These are phyloP conservation scores for Copsychus sechellarum DNA, from an alignment of 2,113 vertebrate species.

Conservation along the genomic window DNA sequence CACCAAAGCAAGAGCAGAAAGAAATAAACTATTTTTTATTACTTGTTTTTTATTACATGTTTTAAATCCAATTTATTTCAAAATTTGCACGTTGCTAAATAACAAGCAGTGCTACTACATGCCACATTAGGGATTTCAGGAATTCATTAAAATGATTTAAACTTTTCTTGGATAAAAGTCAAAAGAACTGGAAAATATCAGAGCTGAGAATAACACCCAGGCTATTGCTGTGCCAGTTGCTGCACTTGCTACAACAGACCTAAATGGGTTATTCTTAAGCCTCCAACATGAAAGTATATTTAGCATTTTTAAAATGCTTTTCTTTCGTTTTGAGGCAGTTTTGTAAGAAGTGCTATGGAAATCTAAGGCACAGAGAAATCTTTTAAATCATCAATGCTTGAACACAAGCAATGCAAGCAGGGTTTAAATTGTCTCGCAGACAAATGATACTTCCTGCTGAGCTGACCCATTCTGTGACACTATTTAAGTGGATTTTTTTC, in stretches of 20 bases:
- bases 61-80: constrained; percentile 5
- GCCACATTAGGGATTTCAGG: background rate
- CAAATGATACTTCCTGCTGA: constrained; percentile 23
- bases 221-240: background rate
- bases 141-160: constrained; percentile 10
- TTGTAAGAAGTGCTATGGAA: background rate
- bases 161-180: constrained; percentile 22
- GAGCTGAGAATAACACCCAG: background rate
- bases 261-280: constrained; percentile 37
- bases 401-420: constrained; percentile 19
- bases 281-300: background rate
- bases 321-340: background rate
- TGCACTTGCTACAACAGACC: background rate
- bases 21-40: background rate
- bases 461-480: background rate
- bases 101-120: background rate
- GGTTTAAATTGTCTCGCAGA: constrained; percentile 33
- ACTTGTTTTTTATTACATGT: background rate
- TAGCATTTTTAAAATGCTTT: constrained; percentile 30
- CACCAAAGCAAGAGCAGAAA: background rate
- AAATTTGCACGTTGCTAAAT: background rate
- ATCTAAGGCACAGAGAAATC: background rate
- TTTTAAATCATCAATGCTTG: constrained; percentile 1
- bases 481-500: constrained; percentile 21
- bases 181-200: constrained; percentile 23